Conservation (phyloP, 1,140 invertebrate species). For the Meloidogyne hapla region DNA sequence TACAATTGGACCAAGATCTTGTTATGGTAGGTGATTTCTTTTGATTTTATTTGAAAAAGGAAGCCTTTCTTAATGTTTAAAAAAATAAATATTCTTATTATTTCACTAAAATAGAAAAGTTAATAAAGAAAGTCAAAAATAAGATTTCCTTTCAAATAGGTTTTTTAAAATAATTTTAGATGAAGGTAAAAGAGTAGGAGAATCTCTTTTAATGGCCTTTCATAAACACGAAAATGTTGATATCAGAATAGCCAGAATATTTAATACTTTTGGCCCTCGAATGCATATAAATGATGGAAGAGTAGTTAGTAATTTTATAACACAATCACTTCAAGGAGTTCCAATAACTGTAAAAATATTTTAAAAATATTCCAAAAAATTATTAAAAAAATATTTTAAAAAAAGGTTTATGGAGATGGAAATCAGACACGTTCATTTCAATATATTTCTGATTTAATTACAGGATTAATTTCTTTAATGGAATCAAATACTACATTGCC, state of each 20-base stretch:
- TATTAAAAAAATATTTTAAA: conserved; percentile 70
- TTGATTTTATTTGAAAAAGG: conserved; percentile 75
- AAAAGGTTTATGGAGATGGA: conserved; percentile 78
- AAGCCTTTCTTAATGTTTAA: conserved; percentile 69
- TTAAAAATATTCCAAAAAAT: conserved; percentile 17
- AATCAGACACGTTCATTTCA: conserved; percentile 96
- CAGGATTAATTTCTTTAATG: conserved; percentile 89
- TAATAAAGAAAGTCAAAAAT: no score
- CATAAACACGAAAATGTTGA: conserved; percentile 90
- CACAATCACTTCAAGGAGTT: conserved; percentile 90
- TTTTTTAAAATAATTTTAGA: background rate
- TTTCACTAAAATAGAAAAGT: no score
- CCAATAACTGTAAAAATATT: conserved; percentile 74
- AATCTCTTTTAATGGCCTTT: conserved; percentile 94
- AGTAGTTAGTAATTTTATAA: conserved; percentile 97
- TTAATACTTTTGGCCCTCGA: conserved; percentile 98
- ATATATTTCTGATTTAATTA: conserved; percentile 93
- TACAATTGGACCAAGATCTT: conserved; percentile 89
- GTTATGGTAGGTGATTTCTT: conserved; percentile 89
- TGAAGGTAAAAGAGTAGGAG: conserved; percentile 64
- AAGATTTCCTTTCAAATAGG: no score
- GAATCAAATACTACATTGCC: conserved; percentile 87
- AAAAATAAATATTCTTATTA: no score
- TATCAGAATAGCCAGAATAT: conserved; percentile 92
- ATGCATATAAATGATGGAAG: conserved; percentile 99